Evolutionary conservation across 2,113 vertebrate species (phyloP).

Genomic region (Gallinago jamesoni): DNA sequence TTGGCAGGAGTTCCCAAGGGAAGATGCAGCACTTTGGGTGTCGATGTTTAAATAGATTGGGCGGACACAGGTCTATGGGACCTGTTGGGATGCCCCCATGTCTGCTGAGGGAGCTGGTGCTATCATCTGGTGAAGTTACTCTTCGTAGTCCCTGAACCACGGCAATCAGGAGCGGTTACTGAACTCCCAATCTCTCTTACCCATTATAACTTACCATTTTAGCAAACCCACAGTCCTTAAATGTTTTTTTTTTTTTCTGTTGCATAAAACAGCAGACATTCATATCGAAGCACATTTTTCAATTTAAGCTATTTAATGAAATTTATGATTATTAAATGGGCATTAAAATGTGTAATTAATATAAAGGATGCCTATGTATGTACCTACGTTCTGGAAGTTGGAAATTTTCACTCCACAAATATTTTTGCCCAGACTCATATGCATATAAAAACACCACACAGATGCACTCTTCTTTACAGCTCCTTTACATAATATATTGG

Average conservation of each 20-base stretch:
- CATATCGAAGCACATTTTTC: neutral
- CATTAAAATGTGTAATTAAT: neutral
- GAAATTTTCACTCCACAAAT: neutral
- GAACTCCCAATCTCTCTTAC: neutral
- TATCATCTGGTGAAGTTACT: neutral
- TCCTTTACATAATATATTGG: neutral
- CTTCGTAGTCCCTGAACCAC: neutral
- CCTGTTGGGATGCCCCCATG: too few species aligned
- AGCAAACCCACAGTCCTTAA: neutral
- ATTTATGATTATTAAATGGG: neutral
- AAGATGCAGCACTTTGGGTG: neutral
- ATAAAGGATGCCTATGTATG: neutral
- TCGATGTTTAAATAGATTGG: neutral
- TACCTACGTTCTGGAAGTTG: neutral
- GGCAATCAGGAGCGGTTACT: neutral
- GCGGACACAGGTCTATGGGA: neutral
- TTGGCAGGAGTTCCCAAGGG: neutral
- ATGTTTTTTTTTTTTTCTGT: neutral
- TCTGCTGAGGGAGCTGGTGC: neutral
- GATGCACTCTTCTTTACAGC: neutral
- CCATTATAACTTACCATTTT: neutral
- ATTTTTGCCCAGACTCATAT: neutral
- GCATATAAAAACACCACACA: neutral
- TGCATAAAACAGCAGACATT: neutral
- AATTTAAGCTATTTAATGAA: neutral